Percentiles rank a stretch among this genome's conserved stretches.
These are phyloP conservation scores for Belgica antarctica DNA, from an alignment of 2,888 invertebrate genomes.

Conservation along the genomic window DNA sequence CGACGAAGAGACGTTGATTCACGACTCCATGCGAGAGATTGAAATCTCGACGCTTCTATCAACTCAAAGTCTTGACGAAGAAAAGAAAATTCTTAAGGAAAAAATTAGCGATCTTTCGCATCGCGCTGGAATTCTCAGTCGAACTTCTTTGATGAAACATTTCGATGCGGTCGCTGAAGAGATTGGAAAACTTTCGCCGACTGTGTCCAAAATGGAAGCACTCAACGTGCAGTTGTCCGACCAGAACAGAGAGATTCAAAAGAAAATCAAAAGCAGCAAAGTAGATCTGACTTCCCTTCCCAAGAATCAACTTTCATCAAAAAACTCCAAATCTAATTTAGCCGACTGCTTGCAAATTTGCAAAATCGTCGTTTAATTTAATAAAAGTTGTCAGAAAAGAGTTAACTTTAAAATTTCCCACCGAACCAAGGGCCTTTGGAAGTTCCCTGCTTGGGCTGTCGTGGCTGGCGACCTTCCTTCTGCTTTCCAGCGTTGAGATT, in stretches of 20 bases:
- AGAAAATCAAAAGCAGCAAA: no score
- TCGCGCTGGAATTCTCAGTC: neutral
- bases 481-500: neutral
- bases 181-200: no score
- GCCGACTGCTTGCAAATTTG: no score
- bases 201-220: no score
- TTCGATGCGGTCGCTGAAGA: neutral
- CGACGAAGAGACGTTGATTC: neutral
- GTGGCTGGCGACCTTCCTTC: neutral
- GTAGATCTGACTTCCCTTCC: no score
- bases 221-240: no score
- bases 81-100: neutral
- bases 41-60: neutral
- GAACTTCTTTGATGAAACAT: neutral
- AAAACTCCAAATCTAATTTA: no score
- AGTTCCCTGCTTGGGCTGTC: neutral
- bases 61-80: neutral
- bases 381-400: no score
- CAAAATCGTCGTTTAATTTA: no score
- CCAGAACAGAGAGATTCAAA: no score
- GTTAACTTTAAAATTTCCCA: no score
- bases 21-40: neutral
- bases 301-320: no score
- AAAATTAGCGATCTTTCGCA: neutral
- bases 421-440: neutral